Conservation (phyloP, 2,888 invertebrate species). For the Willowsia nigromaculata region DNA sequence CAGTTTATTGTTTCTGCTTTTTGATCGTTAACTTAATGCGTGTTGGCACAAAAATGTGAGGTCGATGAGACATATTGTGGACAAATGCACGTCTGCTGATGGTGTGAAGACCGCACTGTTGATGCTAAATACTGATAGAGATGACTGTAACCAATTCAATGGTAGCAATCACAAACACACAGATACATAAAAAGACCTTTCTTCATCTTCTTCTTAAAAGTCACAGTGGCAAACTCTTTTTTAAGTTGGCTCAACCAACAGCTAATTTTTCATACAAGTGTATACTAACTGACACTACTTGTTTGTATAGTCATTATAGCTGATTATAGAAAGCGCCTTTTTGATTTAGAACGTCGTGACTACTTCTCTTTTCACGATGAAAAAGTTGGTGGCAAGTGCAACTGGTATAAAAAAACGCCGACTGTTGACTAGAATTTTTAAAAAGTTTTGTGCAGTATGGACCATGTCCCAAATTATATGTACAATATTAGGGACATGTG, state of each 20-base stretch:
- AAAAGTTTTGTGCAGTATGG: constrained; percentile 22
- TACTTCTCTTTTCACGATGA: constrained; percentile 35
- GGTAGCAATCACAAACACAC: not conserved
- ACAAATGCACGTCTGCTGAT: not conserved
- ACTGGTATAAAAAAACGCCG: constrained; percentile 45
- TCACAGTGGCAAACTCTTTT: constrained; percentile 14
- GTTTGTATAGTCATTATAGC: constrained; percentile 12
- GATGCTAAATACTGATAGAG: not conserved
- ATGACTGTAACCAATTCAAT: not conserved
- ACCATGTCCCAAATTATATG: constrained; percentile 14
- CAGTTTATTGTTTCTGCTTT: too few species aligned
- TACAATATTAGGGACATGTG: not conserved
- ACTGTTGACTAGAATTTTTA: constrained; percentile 17
- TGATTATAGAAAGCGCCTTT: constrained; percentile 8
- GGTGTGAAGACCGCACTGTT: not conserved
- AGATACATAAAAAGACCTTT: not conserved
- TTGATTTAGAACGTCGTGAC: constrained; percentile 59
- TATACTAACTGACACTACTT: constrained; percentile 18
- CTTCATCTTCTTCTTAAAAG: not conserved
- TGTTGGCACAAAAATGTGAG: not conserved
- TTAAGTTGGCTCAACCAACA: constrained; percentile 7
- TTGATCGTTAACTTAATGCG: too few species aligned
- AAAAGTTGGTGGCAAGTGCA: constrained; percentile 45
- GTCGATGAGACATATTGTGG: not conserved
- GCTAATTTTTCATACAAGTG: constrained; percentile 33